These are phyloP conservation scores for Heterochromis multidens DNA, from an alignment of 2,113 vertebrate genomes.

Conservation along the genomic window DNA sequence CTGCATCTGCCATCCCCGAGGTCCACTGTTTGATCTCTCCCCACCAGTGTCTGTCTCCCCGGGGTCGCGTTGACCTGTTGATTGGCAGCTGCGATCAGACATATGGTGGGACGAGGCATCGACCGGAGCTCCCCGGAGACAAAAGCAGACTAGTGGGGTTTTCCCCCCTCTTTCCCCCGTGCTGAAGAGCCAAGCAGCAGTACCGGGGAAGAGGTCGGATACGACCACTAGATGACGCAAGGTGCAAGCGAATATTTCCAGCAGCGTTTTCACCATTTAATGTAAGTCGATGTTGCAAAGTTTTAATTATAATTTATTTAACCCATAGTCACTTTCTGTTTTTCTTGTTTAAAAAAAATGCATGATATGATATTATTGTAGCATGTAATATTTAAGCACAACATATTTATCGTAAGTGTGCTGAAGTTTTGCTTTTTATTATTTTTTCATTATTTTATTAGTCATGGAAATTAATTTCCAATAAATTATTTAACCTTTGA, in stretches of 20 bases:
- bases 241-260: constrained; percentile 51
- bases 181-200: not conserved
- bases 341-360: not conserved
- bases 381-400: not conserved
- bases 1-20: constrained; percentile 75
- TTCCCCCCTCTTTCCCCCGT: not conserved
- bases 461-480: not conserved
- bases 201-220: not conserved
- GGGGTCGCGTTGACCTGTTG: constrained; percentile 78
- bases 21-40: constrained; percentile 76
- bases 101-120: constrained; percentile 79
- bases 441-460: not conserved
- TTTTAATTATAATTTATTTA: not conserved
- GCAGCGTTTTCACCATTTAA: not conserved
- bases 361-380: not conserved
- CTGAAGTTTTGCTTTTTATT: not conserved
- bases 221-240: constrained; percentile 72
- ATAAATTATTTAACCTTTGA: not conserved
- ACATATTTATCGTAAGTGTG: not conserved
- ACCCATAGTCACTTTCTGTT: not conserved
- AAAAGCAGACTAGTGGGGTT: constrained; percentile 61
- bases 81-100: constrained; percentile 81
- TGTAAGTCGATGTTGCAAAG: not conserved
- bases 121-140: constrained; percentile 74
- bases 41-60: constrained; percentile 69